Percentiles rank a stretch among this genome's conserved stretches.
phyloP scores from a whole-genome alignment of 2,888 invertebrate species.

The Tiliacea aurago region DNA sequence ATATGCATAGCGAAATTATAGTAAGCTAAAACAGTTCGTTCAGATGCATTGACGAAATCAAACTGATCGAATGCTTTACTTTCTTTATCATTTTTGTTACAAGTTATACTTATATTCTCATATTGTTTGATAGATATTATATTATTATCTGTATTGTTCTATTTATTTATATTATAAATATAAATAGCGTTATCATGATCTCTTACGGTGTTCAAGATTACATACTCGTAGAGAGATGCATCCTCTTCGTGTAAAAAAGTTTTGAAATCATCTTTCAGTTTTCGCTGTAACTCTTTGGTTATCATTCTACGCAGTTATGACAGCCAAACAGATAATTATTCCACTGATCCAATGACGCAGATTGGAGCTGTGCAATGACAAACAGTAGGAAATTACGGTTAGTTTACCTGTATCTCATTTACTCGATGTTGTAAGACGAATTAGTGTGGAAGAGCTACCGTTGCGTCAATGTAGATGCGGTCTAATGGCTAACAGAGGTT shows the following conservation, averaged over 20 bases:
- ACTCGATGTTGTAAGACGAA: constrained; percentile 49
- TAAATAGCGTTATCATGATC: neutral
- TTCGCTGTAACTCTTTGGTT: neutral
- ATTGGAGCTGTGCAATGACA: constrained; percentile 40
- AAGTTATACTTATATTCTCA: too few species aligned
- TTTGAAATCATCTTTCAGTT: neutral
- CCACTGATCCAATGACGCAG: constrained; percentile 24
- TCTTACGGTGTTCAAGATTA: neutral
- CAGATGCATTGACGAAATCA: neutral
- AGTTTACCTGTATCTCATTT: constrained; percentile 47
- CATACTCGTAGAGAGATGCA: neutral
- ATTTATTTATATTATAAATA: neutral
- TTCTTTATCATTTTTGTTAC: neutral
- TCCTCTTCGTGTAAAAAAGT: neutral
- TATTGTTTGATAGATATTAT: neutral
- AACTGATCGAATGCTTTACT: neutral
- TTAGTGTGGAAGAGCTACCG: constrained; percentile 29
- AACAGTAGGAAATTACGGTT: constrained; percentile 39
- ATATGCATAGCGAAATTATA: neutral
- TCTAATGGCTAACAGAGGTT: constrained; percentile 5
- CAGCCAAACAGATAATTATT: constrained; percentile 23
- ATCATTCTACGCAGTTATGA: neutral
- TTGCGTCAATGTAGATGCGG: constrained; percentile 34
- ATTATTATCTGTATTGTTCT: neutral
- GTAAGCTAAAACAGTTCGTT: neutral